These are phyloP conservation scores for Propithecus perrieri DNA, from an alignment of 2,797 vertebrate genomes.

Conservation along the genomic window DNA sequence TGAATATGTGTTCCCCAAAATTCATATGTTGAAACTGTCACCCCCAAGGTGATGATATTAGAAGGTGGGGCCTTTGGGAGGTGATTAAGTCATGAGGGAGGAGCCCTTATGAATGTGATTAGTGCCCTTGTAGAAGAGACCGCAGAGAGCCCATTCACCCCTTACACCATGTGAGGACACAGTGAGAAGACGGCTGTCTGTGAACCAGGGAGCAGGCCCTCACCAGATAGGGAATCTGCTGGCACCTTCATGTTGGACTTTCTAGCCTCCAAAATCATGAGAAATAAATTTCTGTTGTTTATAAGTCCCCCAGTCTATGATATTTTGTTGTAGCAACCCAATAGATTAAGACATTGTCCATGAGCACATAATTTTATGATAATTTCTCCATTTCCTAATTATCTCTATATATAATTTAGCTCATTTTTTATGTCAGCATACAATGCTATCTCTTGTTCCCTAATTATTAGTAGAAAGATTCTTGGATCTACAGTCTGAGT, in stretches of 20 bases:
- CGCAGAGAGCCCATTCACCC: no score
- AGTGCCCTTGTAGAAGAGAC: background rate
- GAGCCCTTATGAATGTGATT: background rate
- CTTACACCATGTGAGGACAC: background rate
- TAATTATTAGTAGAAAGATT: background rate
- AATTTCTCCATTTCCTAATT: background rate
- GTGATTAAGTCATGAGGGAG: background rate
- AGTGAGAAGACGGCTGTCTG: background rate
- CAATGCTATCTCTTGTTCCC: background rate
- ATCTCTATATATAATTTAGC: background rate
- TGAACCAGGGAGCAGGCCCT: background rate
- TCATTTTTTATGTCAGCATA: background rate
- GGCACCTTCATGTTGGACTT: background rate
- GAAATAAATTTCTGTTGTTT: background rate
- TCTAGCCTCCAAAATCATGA: background rate
- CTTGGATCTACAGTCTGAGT: background rate
- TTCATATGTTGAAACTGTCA: background rate
- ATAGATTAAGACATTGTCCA: no score
- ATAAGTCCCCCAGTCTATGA: background rate
- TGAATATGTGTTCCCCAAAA: background rate
- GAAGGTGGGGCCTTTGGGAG: background rate
- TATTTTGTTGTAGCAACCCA: background rate
- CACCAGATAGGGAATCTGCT: no score
- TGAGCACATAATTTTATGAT: no score
- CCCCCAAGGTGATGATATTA: background rate